These are phyloP conservation scores for Odontamblyopus rebecca DNA, from an alignment of 2,797 vertebrate genomes.

Conservation along the genomic window DNA sequence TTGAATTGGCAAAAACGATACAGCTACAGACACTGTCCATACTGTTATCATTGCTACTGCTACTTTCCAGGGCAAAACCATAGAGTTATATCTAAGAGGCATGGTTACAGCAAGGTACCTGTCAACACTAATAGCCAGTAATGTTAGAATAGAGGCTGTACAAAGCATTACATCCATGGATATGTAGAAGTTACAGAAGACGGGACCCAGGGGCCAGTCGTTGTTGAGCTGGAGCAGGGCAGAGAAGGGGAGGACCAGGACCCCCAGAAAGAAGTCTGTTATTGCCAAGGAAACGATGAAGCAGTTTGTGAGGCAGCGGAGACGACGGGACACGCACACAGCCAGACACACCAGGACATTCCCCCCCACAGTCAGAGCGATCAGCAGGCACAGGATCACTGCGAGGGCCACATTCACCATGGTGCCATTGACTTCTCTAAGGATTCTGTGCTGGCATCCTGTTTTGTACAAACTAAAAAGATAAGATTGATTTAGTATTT, in stretches of 20 bases:
- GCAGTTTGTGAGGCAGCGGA: constrained; percentile 94
- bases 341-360: constrained; percentile 93
- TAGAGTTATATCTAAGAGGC: constrained; percentile 85
- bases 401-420: constrained; percentile 76
- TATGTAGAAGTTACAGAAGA: constrained; percentile 96
- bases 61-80: constrained; percentile 83
- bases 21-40: constrained; percentile 87
- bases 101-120: constrained; percentile 89
- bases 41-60: constrained; percentile 80
- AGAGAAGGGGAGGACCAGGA: constrained; percentile 94
- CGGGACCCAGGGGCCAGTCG: constrained; percentile 90
- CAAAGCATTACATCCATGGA: constrained; percentile 98
- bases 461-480: background rate
- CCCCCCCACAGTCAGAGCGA: constrained; percentile 87
- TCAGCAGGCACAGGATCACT: constrained; percentile 76
- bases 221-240: constrained; percentile 88
- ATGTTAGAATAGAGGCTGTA: constrained; percentile 95
- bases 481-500: constrained; percentile 1
- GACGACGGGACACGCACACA: constrained; percentile 83
- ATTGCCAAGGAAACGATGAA: constrained; percentile 94
- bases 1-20: constrained; percentile 93
- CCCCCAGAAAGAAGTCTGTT: constrained; percentile 92
- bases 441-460: constrained; percentile 23
- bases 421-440: constrained; percentile 66
- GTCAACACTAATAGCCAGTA: constrained; percentile 94